Conservation (phyloP, 2,888 invertebrate genomes). For the Synergus laeviventris region DNA sequence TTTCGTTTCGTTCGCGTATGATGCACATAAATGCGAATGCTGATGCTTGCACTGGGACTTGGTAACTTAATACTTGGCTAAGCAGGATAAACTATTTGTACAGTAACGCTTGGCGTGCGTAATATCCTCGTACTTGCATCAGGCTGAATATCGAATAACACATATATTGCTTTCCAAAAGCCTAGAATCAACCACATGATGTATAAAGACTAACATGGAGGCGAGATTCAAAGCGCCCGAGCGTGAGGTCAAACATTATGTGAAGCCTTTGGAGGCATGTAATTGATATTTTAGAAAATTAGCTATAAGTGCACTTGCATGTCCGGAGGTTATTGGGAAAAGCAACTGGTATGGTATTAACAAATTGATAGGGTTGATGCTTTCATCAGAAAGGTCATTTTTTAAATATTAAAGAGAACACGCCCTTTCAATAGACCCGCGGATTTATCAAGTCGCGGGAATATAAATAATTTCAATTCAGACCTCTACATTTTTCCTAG, state of each 20-base stretch:
- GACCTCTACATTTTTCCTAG: no score
- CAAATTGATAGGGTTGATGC: background rate
- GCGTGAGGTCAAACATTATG: background rate
- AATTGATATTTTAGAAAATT: background rate
- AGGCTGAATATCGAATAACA: conserved; percentile 17
- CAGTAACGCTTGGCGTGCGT: conserved; percentile 19
- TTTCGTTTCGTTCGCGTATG: conserved; percentile 28
- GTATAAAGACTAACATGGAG: background rate
- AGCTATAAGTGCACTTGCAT: background rate
- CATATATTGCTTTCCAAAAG: conserved; percentile 23
- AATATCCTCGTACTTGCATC: conserved; percentile 18
- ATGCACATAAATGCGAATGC: conserved; percentile 8
- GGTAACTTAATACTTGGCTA: conserved; percentile 34
- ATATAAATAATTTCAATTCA: no score
- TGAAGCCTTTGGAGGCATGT: background rate
- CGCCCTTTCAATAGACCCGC: no score
- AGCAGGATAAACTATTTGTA: conserved; percentile 39
- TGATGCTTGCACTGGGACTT: conserved; percentile 10
- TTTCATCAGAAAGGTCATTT: background rate
- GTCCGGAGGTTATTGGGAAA: background rate
- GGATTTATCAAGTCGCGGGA: no score
- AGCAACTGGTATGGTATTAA: background rate
- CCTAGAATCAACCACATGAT: conserved; percentile 7
- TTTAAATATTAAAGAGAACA: no score
- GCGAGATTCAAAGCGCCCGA: background rate